phyloP scores from a whole-genome alignment of 2,113 vertebrate genomes.

The Microtus oregoni region DNA sequence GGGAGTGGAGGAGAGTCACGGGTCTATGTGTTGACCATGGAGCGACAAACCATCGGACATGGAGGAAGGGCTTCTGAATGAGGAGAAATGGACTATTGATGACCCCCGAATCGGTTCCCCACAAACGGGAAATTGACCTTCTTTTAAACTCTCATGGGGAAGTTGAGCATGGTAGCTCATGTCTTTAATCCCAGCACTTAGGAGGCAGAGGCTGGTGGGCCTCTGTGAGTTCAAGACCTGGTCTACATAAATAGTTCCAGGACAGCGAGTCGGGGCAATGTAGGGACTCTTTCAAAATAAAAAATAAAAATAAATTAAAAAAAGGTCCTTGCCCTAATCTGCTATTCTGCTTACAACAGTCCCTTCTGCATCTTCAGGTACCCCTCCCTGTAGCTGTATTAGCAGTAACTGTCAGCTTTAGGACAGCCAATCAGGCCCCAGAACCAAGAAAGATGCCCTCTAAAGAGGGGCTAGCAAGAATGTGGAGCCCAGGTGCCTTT shows the following conservation, averaged over 20 bases:
- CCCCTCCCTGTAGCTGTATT: neutral
- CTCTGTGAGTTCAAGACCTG: neutral
- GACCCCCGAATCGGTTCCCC: rapidly evolving
- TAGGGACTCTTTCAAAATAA: neutral
- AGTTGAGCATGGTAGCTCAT: neutral
- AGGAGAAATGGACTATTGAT: neutral
- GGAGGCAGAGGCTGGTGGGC: neutral
- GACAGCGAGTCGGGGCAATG: neutral
- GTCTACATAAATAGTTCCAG: neutral
- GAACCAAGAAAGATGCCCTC: neutral
- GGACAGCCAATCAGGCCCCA: neutral
- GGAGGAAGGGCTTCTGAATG: neutral
- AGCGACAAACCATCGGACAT: neutral
- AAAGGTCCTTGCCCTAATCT: neutral
- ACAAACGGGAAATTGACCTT: neutral
- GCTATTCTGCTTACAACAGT: neutral
- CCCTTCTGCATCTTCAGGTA: neutral
- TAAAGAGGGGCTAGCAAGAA: neutral
- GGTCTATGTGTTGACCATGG: no score
- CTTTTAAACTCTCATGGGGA: neutral
- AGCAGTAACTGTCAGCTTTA: neutral
- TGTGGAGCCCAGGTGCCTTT: neutral
- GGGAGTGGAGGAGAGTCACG: neutral
- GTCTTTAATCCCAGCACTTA: neutral
- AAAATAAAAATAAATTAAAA: neutral